Evolutionary conservation across 2,113 vertebrate species (phyloP), one percentile per base, ranked within the genome.

Genomic region (Anolis sagrei): DNA sequence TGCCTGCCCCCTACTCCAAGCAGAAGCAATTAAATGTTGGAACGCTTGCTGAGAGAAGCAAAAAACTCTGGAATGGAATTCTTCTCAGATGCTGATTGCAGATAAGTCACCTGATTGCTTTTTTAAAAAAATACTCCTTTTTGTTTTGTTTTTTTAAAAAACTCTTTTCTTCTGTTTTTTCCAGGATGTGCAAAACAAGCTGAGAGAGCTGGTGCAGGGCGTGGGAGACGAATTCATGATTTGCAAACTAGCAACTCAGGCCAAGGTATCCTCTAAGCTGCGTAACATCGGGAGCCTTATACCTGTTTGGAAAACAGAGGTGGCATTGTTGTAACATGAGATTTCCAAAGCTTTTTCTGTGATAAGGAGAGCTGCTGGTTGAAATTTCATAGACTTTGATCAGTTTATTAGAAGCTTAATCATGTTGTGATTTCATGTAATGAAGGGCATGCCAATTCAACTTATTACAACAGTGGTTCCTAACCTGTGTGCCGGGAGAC

Each of bases 201-300:
- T 99, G 83, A 97, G 97, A 58, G 99, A 99, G 70, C 82, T 97
- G 36, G 97, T 96, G 83, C 99, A 97, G 92, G 97, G 97, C 89
- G 95, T 95, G 1, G 99, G 99, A 4, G 99, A 99, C 44, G 99
- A 99, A 88, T 99, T 99, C 93, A 93, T 98, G 96, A 98, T 95
- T 25, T 98, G 97, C 91, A 96, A 95, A 93, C 93, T 97, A 76
- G 97, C 98, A 81, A 94, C 97, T 0, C 97, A 94, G 79, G 98
- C 98, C n/a, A 99, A 99, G 98, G 99, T 97, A 94, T 70, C 14
- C 90, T 92, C 88, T 58, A 23, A 89, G 61, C 4, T 44, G 13
- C 0, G 0, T 23, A 2, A 27, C 32, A n/a, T 70, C 23, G 32
- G 8, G 23, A 6, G 68, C 86, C 0, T 0, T 9, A 34, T 5